Conservation (phyloP, 2,113 vertebrate species). For the Poicephalus meyeri region DNA sequence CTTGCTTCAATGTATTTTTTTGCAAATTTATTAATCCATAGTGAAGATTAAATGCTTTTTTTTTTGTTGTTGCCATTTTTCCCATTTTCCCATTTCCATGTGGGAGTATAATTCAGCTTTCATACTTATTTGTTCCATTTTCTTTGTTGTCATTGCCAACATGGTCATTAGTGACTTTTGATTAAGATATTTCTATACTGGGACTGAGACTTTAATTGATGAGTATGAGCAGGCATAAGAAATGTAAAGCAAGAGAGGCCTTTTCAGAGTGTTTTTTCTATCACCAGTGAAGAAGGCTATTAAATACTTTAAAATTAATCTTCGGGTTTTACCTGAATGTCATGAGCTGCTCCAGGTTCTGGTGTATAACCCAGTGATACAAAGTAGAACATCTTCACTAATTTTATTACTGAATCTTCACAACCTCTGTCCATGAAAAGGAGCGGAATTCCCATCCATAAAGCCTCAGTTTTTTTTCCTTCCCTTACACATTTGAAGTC, state of each 20-base stretch:
- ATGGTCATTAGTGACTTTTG: background rate
- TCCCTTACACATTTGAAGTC: background rate
- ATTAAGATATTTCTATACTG: background rate
- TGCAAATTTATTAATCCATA: background rate
- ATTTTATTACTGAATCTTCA: background rate
- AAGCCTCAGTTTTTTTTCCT: background rate
- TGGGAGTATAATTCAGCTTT: background rate
- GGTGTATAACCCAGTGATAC: background rate
- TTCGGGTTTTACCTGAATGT: background rate
- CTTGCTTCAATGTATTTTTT: background rate
- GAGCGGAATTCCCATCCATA: background rate
- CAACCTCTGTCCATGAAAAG: background rate
- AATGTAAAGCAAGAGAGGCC: background rate
- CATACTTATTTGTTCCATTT: background rate
- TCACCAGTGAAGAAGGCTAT: background rate
- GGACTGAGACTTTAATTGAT: background rate
- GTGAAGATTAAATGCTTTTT: background rate
- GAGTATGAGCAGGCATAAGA: background rate
- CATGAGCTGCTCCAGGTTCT: background rate
- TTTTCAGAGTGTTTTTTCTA: background rate
- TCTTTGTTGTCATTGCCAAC: background rate
- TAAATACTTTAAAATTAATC: background rate
- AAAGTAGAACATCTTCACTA: background rate
- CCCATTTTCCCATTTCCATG: background rate
- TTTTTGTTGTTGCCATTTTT: background rate